Percentiles rank a stretch among this genome's conserved stretches.
Evolutionary conservation across 2,797 vertebrate genomes (phyloP).

Genomic region (Agapornis canus): DNA sequence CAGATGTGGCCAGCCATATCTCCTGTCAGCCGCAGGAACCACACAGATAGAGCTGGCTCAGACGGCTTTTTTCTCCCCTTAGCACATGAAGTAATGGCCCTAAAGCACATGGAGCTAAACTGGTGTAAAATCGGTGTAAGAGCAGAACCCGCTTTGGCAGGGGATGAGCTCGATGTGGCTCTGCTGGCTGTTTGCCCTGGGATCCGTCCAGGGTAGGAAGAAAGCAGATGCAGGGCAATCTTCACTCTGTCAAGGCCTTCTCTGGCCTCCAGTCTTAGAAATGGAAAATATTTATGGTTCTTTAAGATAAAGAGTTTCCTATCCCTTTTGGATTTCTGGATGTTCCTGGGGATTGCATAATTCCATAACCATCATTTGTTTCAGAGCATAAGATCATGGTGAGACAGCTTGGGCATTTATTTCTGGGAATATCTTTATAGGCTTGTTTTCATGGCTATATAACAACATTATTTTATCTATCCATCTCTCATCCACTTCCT

Average conservation of each 20-base stretch:
- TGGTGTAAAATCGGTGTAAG: background rate
- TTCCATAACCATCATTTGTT: background rate
- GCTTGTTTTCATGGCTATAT: background rate
- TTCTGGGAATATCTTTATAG: slow-evolving; percentile 18
- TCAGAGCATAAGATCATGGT: background rate
- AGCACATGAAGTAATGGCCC: background rate
- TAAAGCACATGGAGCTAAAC: background rate
- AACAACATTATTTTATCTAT: slow-evolving; percentile 40
- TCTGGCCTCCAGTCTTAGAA: background rate
- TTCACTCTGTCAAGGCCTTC: background rate
- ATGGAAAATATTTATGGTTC: background rate
- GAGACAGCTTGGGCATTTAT: background rate
- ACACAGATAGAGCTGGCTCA: background rate
- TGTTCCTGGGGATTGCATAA: background rate
- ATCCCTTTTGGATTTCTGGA: background rate
- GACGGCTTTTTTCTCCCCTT: background rate
- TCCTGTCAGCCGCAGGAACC: background rate
- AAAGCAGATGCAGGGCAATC: background rate
- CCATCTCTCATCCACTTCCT: slow-evolving; percentile 20
- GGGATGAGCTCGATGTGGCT: background rate
- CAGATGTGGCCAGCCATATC: background rate
- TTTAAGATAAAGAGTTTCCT: background rate
- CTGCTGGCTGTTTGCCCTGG: background rate
- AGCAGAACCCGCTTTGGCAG: background rate
- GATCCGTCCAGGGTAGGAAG: background rate